phyloP scores from a whole-genome alignment of 2,113 vertebrate species.

The Crypturellus undulatus region DNA sequence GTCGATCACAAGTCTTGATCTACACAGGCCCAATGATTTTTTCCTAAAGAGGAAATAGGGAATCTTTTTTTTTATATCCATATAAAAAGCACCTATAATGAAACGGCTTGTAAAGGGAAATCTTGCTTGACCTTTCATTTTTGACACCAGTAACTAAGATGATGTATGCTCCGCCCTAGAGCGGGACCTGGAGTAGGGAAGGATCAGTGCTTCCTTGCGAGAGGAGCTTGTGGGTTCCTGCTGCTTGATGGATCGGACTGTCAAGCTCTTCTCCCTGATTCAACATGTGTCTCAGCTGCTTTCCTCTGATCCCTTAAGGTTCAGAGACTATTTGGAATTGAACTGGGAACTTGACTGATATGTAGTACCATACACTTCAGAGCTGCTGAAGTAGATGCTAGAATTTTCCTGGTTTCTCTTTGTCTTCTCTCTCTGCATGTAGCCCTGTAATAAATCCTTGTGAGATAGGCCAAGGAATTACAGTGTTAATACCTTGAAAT shows the following conservation, averaged over 20 bases:
- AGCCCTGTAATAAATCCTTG: background rate
- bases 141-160: background rate
- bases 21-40: background rate
- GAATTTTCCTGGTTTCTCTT: background rate
- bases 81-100: background rate
- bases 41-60: background rate
- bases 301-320: background rate
- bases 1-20: background rate
- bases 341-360: background rate
- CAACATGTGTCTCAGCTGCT: background rate
- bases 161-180: background rate
- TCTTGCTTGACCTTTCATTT: background rate
- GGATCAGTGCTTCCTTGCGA: background rate
- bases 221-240: background rate
- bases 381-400: background rate
- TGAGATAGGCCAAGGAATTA: background rate
- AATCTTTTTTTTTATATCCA: background rate
- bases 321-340: background rate
- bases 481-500: background rate
- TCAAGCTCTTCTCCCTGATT: background rate
- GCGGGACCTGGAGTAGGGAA: background rate
- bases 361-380: background rate
- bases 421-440: background rate
- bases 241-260: background rate
- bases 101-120: background rate